These are phyloP conservation scores for Drosophila tani DNA, from an alignment of 1,140 invertebrate species.

Conservation along the genomic window DNA sequence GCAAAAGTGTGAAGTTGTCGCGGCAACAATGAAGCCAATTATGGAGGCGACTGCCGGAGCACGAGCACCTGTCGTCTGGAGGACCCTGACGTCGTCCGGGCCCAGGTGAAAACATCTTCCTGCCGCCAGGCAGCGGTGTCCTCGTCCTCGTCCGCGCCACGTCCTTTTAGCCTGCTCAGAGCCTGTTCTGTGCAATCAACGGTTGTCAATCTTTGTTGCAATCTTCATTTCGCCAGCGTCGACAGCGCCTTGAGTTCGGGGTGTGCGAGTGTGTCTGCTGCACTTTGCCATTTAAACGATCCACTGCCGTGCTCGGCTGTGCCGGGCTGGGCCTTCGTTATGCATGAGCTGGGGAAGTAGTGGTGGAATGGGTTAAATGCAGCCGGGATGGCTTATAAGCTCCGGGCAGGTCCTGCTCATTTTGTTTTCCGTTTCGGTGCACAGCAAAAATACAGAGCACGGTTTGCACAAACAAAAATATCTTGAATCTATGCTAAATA, in stretches of 20 bases:
- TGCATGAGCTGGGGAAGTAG: slow-evolving; percentile 60
- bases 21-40: slow-evolving; percentile 75
- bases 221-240: slow-evolving; percentile 67
- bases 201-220: slow-evolving; percentile 79
- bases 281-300: slow-evolving; percentile 57
- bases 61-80: slow-evolving; percentile 42
- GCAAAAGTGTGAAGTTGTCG: slow-evolving; percentile 62
- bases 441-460: neutral
- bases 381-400: slow-evolving; percentile 64
- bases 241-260: slow-evolving; percentile 50
- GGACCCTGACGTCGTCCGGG: slow-evolving; percentile 34
- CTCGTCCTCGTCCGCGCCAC: slow-evolving; percentile 14
- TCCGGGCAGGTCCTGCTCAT: slow-evolving; percentile 24
- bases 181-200: slow-evolving; percentile 69
- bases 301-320: slow-evolving; percentile 11
- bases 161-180: slow-evolving; percentile 10
- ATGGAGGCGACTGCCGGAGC: slow-evolving; percentile 37
- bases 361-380: slow-evolving; percentile 72
- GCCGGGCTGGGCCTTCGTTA: slow-evolving; percentile 41
- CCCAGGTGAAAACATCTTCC: slow-evolving; percentile 52
- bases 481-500: neutral
- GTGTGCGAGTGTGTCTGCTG: slow-evolving; percentile 33
- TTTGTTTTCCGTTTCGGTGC: neutral
- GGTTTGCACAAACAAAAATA: neutral
- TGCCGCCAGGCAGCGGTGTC: slow-evolving; percentile 38